Base-by-base conservation (phyloP, 1,140 invertebrate genomes). In the Battus philenor region DNA sequence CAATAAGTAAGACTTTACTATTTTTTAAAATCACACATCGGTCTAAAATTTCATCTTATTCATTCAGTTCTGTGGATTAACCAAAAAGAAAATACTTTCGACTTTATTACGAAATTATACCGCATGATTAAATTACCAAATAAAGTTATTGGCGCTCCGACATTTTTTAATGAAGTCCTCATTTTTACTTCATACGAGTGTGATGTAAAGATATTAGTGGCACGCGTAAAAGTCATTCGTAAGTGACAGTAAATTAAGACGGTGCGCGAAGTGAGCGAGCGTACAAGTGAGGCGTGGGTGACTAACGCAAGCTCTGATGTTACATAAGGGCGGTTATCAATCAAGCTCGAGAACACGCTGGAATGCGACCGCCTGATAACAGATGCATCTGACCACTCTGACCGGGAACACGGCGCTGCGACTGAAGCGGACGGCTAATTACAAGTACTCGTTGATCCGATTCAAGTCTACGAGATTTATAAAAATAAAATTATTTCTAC, bases 301-400 rank as follows among this genome's bases (percentile, higher is more conserved):
- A 26, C 30, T 32, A 29, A 10, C 15, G 20, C 36, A 26, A 39
- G 36, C 17, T 16, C 33, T 13, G 22, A 39, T 13, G 13, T 39
- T 39, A 39, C 22, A 39, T 39, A 39, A 39, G 36, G 36, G 22
- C 34, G 11, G 20, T 39, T 39, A 39, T 39, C 36, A 39, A 39
- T 39, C 36, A 39, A 10, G 12, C 6, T 13, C 6, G 24, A 27
- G 5, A 9, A 9, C 10, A 13, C 20, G 22, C 11, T 7, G 18
- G 36, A 39, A 24, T 26, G 22, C 22, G 32, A 34, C 7, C 16
- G 36, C 10, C 6, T 11, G 11, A 24, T 24, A 39, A 26, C 36
- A 26, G 36, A 36, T 36, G 33, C 17, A 36, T 36, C 33, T 36
- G 9, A 10, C 17, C 16, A 9, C 33, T 29, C 9, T 4, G 17